Conservation (phyloP, 37 sponge, comb jelly and placozoan genomes). For the Dysidea cf. avara region DNA sequence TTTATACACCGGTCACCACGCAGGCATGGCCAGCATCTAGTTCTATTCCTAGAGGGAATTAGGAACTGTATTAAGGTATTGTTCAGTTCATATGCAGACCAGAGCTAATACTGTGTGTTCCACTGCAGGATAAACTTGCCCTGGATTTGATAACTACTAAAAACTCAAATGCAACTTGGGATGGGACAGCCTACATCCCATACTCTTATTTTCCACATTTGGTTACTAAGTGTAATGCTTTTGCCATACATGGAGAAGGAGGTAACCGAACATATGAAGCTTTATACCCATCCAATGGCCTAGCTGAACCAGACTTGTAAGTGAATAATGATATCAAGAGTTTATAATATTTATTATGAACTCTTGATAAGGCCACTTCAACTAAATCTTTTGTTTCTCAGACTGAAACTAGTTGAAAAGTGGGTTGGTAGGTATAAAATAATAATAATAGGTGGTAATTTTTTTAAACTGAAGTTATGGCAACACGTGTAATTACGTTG, state of each 20-base stretch:
- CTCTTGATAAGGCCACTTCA: no score
- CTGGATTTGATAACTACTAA: neutral
- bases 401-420: no score
- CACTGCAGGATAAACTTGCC: conserved; percentile 2
- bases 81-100: neutral
- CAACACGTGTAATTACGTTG: no score
- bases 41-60: neutral
- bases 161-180: neutral
- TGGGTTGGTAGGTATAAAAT: no score
- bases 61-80: conserved; percentile 2
- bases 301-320: conserved; percentile 24
- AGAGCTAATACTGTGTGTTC: neutral
- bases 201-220: conserved; percentile 5
- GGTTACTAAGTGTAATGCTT: conserved; percentile 14
- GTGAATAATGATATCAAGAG: no score
- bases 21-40: conserved; percentile 22
- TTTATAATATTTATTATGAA: no score
- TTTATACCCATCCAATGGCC: conserved; percentile 1
- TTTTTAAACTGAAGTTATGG: no score
- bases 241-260: conserved; percentile 22
- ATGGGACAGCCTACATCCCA: conserved; percentile 5
- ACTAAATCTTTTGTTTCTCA: no score
- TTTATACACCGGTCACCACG: neutral
- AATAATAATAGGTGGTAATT: no score
- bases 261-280: neutral